Evolutionary conservation across 2,888 invertebrate genomes (phyloP).

Genomic region (Maniola hyperantus): DNA sequence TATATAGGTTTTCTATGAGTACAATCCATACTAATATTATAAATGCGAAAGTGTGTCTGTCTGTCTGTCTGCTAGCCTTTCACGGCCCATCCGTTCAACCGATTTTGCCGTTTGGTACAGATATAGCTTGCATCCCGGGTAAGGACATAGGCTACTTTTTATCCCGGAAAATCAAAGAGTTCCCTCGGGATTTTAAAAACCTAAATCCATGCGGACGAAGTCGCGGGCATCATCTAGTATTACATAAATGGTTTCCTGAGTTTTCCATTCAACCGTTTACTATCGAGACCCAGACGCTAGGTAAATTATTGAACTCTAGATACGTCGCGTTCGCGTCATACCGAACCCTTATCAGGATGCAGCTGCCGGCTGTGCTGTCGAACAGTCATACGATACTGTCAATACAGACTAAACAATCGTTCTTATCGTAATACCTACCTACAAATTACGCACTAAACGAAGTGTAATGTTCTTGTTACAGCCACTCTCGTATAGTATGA

Average conservation of each 20-base stretch:
- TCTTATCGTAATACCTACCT: constrained; percentile 7
- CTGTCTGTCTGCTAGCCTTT: too few relatives aligned
- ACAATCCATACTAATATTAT: too few relatives aligned
- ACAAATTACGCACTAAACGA: not conserved
- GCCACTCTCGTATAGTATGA: not conserved
- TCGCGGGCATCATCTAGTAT: too few relatives aligned
- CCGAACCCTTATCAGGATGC: constrained; percentile 17
- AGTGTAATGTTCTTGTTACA: not conserved
- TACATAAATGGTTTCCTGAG: not conserved
- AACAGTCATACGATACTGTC: constrained; percentile 23
- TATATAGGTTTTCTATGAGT: too few relatives aligned
- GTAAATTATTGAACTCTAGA: not conserved
- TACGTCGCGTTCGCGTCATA: not conserved
- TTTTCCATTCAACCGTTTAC: not conserved
- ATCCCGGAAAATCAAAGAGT: too few relatives aligned
- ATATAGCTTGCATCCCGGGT: too few relatives aligned
- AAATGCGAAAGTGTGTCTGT: too few relatives aligned
- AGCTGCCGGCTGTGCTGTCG: constrained; percentile 20
- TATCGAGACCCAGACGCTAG: not conserved
- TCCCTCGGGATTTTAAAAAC: too few relatives aligned
- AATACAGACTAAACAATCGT: constrained; percentile 24
- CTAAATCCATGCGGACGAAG: too few relatives aligned
- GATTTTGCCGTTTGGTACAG: too few relatives aligned
- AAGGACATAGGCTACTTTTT: too few relatives aligned
- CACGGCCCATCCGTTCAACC: too few relatives aligned